Conservation (phyloP, 2,113 vertebrate species). For the Carlito syrichta region DNA sequence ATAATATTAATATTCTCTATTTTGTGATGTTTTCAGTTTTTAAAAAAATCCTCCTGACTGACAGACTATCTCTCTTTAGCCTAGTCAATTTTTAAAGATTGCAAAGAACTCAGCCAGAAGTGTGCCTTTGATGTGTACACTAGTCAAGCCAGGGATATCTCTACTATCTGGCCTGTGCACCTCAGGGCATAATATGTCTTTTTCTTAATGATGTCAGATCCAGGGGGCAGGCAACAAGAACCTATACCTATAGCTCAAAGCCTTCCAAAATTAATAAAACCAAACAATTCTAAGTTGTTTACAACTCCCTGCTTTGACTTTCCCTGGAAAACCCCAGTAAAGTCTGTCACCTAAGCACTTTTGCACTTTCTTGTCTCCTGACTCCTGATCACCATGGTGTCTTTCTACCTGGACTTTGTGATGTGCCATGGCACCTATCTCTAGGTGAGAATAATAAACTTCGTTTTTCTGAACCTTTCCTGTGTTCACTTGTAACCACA, state of each 20-base stretch:
- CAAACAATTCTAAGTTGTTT: background rate
- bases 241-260: background rate
- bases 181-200: background rate
- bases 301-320: accelerated
- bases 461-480: background rate
- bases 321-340: background rate
- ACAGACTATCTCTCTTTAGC: accelerated
- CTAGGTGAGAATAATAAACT: background rate
- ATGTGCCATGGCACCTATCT: background rate
- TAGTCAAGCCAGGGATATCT: accelerated
- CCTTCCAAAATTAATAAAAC: background rate
- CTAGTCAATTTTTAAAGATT: background rate
- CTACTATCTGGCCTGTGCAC: accelerated
- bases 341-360: background rate
- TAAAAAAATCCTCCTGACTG: too few species aligned
- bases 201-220: background rate
- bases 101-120: accelerated
- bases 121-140: accelerated
- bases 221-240: background rate
- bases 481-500: background rate
- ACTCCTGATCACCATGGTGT: accelerated
- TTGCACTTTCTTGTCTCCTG: accelerated
- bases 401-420: background rate
- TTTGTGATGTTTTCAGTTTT: background rate
- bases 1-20: background rate